Evolutionary conservation across 2,797 vertebrate genomes (phyloP).

Genomic region (Erpetoichthys calabaricus): DNA sequence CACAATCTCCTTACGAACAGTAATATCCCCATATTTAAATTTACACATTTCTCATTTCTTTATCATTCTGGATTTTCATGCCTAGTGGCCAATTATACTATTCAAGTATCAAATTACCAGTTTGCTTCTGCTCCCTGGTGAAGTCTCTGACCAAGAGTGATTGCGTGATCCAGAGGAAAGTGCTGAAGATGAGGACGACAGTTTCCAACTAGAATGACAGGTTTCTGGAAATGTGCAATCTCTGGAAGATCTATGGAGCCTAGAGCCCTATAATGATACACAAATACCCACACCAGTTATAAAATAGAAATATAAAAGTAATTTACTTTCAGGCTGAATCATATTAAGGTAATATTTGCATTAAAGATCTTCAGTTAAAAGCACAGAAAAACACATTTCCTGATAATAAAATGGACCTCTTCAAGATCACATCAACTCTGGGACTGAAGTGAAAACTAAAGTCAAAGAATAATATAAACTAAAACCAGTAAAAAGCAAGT

Average conservation of each 20-base stretch:
- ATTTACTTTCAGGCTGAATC: constrained; percentile 5
- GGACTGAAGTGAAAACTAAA: too few species aligned
- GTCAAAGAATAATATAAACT: too few species aligned
- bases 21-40: too few species aligned
- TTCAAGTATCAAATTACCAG: constrained; percentile 41
- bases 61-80: too few species aligned
- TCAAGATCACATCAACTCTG: too few species aligned
- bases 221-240: constrained; percentile 55
- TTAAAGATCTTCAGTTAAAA: background rate
- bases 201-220: constrained; percentile 58
- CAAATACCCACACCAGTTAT: background rate
- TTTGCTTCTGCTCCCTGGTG: constrained; percentile 60
- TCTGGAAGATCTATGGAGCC: constrained; percentile 50
- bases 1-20: too few species aligned
- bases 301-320: background rate
- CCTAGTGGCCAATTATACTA: background rate
- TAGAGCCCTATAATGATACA: constrained; percentile 42
- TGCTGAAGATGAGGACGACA: constrained; percentile 45
- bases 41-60: too few species aligned
- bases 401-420: too few species aligned
- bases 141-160: constrained; percentile 49
- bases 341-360: background rate
- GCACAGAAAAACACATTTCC: too few species aligned
- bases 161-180: constrained; percentile 52
- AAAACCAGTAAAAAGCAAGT: too few species aligned